phyloP scores from a whole-genome alignment of 2,113 vertebrate genomes.

The Aspidoscelis tigris region DNA sequence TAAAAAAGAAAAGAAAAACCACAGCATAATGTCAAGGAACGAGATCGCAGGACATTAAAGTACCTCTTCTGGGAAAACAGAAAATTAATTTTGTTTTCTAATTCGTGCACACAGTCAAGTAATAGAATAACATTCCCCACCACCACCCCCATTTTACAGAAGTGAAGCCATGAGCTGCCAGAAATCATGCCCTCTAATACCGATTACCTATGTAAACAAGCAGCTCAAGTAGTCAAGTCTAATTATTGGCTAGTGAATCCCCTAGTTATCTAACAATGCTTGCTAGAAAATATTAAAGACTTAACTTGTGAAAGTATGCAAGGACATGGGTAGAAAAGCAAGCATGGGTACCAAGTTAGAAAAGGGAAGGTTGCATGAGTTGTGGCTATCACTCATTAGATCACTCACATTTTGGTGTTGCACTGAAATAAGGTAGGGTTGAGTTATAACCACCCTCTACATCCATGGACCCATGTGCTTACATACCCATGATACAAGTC shows the following conservation, averaged over 20 bases:
- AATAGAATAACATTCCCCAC: background rate
- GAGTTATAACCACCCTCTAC: too few relatives aligned
- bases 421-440: too few relatives aligned
- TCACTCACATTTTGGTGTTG: background rate
- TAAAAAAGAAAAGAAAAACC: background rate
- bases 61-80: background rate
- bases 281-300: conserved; percentile 1
- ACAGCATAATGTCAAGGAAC: background rate
- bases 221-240: background rate
- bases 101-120: background rate
- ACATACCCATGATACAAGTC: too few relatives aligned
- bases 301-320: background rate
- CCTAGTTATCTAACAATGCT: background rate
- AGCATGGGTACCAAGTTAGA: background rate
- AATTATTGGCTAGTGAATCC: background rate
- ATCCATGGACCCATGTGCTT: too few relatives aligned
- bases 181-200: background rate
- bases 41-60: background rate
- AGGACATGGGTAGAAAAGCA: background rate
- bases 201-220: background rate
- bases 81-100: background rate
- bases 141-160: background rate
- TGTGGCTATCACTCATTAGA: background rate
- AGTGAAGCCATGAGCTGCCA: background rate
- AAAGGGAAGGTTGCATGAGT: too few relatives aligned